Evolutionary conservation across 2,797 vertebrate genomes (phyloP).

Genomic region (Argya squamiceps): DNA sequence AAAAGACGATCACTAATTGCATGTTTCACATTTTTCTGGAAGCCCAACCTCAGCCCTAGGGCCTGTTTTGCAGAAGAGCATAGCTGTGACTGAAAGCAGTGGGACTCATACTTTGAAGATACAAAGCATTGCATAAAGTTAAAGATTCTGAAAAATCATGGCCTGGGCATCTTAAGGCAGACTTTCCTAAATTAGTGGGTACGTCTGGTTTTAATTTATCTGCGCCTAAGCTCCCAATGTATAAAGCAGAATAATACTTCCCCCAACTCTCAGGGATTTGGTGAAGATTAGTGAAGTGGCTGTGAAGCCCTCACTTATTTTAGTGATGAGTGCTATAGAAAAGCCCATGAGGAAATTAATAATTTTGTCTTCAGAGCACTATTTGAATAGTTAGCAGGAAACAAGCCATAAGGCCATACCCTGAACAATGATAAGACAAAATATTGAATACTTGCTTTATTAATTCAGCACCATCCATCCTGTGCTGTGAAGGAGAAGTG

Average conservation of each 20-base stretch:
- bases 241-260: constrained; percentile 28
- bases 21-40: constrained; percentile 2
- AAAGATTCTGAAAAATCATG: constrained; percentile 16
- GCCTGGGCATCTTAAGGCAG: constrained; percentile 24
- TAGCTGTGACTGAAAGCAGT: constrained; percentile 3
- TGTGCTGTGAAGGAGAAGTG: constrained; percentile 29
- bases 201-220: constrained; percentile 42
- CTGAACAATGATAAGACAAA: constrained; percentile 61
- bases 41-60: background rate
- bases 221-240: background rate
- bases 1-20: background rate
- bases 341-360: constrained; percentile 64
- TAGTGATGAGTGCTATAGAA: constrained; percentile 54
- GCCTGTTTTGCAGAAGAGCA: background rate
- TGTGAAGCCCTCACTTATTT: constrained; percentile 48
- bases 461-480: constrained; percentile 51
- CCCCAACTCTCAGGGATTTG: constrained; percentile 28
- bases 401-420: constrained; percentile 45
- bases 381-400: constrained; percentile 60
- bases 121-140: background rate
- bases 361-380: constrained; percentile 62
- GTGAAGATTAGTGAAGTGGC: constrained; percentile 53
- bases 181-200: constrained; percentile 37
- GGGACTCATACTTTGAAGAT: background rate
- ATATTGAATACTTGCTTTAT: constrained; percentile 56